Base-by-base conservation (phyloP, 2,113 vertebrate species). In the Ploceus nigricollis region DNA sequence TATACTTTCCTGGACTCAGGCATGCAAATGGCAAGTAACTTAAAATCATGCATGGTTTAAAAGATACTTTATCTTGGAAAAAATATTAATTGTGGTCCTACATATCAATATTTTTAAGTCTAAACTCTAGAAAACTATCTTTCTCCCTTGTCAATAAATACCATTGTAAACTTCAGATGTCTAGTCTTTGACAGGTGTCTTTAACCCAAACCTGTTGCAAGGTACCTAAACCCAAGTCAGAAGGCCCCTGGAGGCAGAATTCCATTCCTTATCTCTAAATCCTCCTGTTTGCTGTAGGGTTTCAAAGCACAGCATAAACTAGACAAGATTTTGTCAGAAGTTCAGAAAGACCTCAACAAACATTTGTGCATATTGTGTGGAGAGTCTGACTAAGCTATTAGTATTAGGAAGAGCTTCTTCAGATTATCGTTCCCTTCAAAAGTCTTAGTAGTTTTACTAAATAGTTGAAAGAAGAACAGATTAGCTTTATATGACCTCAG, bases 281-380 rank as follows among this genome's bases (percentile, higher is more conserved):
- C 90, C 86, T 14, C 87, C 96, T 39, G 96, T 92, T 95, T 98
- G 96, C 68, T 87, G 92, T 97, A 98, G 96, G 91, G 98, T 97
- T 90, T 99, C 98, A 51, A 98, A 50, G 30, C 98, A 98, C 48
- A 98, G 94, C 97, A 98, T 96, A 93, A 99, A 98, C 98, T 99
- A 96, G 98, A 98, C 90, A 98, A 98, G 53, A 98, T 96, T 87
- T 99, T 98, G 86, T 98, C 47, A 35, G 98, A 71, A 98, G 96
- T 85, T 98, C 98, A 53, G 98, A 98, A 61, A 98, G 98, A 31
- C 98, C 98, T 24, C 97, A 95, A 10, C 98, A 98, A 66, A 98
- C 82, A 8, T 97, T 98, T 17, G 93, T 96, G 58, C 98, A 98
- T 9, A 97, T 93, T 5, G 96, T 97, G 28, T 98, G 96, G 57